Evolutionary conservation across 1,140 invertebrate species (phyloP), one percentile per base, ranked within the genome.

Genomic region (Potamilus streckersoni): DNA sequence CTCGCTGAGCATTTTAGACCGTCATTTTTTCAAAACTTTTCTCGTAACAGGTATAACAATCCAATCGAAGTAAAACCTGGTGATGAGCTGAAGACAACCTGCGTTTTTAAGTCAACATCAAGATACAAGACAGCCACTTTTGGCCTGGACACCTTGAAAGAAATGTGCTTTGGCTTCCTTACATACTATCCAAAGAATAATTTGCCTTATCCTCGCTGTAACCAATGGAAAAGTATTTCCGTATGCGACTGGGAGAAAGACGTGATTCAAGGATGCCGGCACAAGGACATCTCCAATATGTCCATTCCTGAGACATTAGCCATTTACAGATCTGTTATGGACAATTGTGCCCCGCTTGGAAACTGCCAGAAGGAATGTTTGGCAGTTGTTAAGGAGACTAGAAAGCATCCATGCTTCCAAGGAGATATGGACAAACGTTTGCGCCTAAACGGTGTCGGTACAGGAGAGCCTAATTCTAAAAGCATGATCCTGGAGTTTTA

Each of bases 81-180:
- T 11, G 79, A 84, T 59, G 78, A 78, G 15, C 15, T 84, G 5
- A 74, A 57, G 16, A 79, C 77, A 2, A 78, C 66, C 2, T 85
- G 84, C 72, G 27, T 38, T 2, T 85, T 76, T 64, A 79, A 74
- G 4, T 79, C 82, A 19, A 58, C 66, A 38, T 68, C 69, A 4
- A 73, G 70, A 17, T 69, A 58, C 19, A 73, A 38, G n/a, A 83
- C 83, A 55, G 80, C 74, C 11, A 73, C 71, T n/a, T 78, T 27
- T 17, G 84, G 84, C 1, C 79, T 82, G 16, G 81, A 71, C 6
- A 82, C 82, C 0, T 70, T n/a, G 14, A 80, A 83, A n/a, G 84
- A 84, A 69, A 84, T 85, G 84, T 85, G 84, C 60, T 82, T 70
- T 55, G 79, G 79, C 14, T 84, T 85, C 62, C 56, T 85, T 6